Evolutionary conservation across 1,140 invertebrate genomes (phyloP), one percentile per base, ranked within the genome.

Genomic region (Ceratosolen solmsi): DNA sequence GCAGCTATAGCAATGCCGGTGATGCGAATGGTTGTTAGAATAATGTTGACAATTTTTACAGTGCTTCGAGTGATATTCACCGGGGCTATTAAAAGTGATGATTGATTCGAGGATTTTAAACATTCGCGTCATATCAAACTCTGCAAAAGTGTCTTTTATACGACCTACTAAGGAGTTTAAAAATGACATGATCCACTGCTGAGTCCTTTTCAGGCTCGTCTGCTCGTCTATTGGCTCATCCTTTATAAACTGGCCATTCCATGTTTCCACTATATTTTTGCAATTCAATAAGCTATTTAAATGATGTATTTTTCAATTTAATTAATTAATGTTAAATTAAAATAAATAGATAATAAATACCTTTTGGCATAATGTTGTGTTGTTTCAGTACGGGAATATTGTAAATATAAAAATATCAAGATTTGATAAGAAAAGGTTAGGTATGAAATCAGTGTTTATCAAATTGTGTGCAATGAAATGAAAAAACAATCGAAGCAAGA

Each of bases 61-160:
- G 15, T 73, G 27, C 27, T 13, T 30, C 25, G 8, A 25, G 1
- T 60, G 20, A 20, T 25, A 1, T 56, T 73, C 30, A 11, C 25
- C 30, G 1, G 51, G 3, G 30, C 22, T 27, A 41, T 75, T 22
- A 1, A 75, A 58, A 0, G 51, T 58, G 0, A 75, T 20, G 13
- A 75, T 38, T 13, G 73, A 75, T 41, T 75, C 54, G 8, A 75
- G 1, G 25, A 60, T 60, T 60, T 75, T 46, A n/a, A 38, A 38
- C 0, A 20, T 25, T 25, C 27, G 51, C 13, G 0, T 36, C n/a
- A 60, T 8, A 41, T 75, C 30, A 2, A 75, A 1, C 8, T 75
- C 73, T 0, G 54, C 36, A 41, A 75, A 58, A 11, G 22, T 56
- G 8, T 25, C 33, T 41, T 75, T 75, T 11, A 73, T 3, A 8